A percentile compares a stretch with the other conserved stretches of the same genome.
Evolutionary conservation across 2,797 vertebrate species (phyloP).

Genomic region (Sebastes steindachneri): DNA sequence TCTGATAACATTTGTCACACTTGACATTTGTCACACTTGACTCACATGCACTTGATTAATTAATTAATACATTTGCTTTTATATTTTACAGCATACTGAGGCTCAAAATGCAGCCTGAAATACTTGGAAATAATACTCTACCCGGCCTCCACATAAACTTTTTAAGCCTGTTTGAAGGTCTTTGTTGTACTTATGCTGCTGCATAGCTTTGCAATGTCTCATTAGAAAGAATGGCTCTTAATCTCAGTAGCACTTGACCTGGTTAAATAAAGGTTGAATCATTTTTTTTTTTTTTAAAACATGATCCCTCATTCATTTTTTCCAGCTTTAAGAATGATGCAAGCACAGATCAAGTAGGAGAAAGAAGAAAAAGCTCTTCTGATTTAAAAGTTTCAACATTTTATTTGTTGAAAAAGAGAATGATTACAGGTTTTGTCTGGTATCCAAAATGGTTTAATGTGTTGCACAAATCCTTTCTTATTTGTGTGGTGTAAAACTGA

Average conservation of each 20-base stretch:
- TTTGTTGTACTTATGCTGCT: background rate
- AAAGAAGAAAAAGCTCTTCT: background rate
- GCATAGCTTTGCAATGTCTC: background rate
- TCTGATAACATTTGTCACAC: background rate
- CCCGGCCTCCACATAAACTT: background rate
- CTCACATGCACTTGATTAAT: background rate
- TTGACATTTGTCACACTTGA: background rate
- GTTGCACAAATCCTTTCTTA: background rate
- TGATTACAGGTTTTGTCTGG: background rate
- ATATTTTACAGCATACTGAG: background rate
- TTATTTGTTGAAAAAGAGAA: background rate
- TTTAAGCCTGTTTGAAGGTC: background rate
- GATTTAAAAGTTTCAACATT: background rate
- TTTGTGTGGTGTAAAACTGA: background rate
- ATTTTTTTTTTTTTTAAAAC: background rate
- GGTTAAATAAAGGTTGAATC: background rate
- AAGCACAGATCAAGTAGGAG: background rate
- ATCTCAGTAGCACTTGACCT: constrained; percentile 2
- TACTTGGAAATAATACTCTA: background rate
- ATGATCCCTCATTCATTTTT: background rate
- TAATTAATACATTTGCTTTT: background rate
- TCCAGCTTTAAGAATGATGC: background rate
- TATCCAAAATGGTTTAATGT: background rate
- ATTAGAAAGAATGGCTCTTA: background rate
- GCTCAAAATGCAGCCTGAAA: background rate